These are phyloP conservation scores for Otus sunia DNA, from an alignment of 2,113 vertebrate genomes.

Conservation along the genomic window DNA sequence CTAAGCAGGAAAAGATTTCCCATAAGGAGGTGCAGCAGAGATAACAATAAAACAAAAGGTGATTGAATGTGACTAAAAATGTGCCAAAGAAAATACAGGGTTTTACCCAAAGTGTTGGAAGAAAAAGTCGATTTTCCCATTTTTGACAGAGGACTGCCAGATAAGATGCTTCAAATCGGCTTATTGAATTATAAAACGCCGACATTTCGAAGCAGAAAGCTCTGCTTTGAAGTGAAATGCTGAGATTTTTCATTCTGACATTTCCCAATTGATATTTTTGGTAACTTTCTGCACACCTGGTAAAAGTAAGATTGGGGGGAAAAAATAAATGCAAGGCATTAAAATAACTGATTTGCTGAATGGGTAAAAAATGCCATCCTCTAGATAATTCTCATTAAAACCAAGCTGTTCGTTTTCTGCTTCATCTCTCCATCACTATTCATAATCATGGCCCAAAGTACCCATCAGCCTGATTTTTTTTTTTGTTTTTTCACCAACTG, in stretches of 20 bases:
- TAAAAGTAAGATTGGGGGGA: background rate
- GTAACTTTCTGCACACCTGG: conserved; percentile 51
- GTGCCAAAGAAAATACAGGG: background rate
- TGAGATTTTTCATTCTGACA: conserved; percentile 56
- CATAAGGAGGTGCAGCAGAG: background rate
- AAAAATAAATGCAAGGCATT: background rate
- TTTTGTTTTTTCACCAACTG: background rate
- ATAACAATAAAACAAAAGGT: conserved; percentile 4
- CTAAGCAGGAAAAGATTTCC: background rate
- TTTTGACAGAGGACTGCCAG: conserved; percentile 47
- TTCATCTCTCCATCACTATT: background rate
- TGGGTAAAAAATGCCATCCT: background rate
- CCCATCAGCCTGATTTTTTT: background rate
- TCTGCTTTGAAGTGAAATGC: conserved; percentile 61
- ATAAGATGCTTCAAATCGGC: conserved; percentile 53
- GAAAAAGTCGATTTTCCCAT: conserved; percentile 33
- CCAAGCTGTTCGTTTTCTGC: background rate
- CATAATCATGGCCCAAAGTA: background rate
- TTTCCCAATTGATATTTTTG: conserved; percentile 35
- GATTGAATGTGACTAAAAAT: background rate
- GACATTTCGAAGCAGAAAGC: background rate
- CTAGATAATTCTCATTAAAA: background rate
- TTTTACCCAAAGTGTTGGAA: background rate
- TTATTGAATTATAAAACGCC: conserved; percentile 41
- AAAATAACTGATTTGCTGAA: background rate